Conservation (phyloP, 2,888 invertebrate species). For the Oscheius sp. region DNA sequence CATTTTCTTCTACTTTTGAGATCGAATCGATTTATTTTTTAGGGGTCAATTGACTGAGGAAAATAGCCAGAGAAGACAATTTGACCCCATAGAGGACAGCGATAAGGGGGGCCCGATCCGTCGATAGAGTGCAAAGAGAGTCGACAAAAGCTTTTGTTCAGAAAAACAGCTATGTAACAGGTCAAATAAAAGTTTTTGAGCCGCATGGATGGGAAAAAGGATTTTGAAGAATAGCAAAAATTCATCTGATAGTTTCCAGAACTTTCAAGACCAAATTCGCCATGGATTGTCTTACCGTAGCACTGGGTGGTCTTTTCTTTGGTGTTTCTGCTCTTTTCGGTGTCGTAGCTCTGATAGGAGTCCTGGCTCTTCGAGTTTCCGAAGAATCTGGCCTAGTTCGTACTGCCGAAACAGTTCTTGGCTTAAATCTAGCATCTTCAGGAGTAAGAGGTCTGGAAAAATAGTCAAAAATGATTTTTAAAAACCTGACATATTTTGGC, state of each 20-base stretch:
- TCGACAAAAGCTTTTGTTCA: no score
- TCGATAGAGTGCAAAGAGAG: no score
- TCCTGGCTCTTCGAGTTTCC: neutral
- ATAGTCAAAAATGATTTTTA: neutral
- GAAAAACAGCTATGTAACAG: no score
- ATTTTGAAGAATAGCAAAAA: no score
- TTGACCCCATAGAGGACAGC: no score
- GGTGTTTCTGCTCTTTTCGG: neutral
- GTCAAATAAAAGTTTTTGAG: no score
- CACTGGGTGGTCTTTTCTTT: neutral
- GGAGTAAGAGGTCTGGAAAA: slow-evolving; percentile 5
- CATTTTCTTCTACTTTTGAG: no score
- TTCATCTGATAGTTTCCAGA: no score
- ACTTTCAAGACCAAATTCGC: no score
- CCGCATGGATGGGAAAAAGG: no score
- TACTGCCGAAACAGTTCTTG: neutral
- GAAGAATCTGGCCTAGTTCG: neutral
- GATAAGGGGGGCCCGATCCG: no score
- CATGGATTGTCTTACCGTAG: neutral
- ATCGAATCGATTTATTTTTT: neutral
- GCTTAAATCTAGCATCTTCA: slow-evolving; percentile 2
- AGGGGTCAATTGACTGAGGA: neutral
- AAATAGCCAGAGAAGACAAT: no score
- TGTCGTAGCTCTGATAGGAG: neutral
- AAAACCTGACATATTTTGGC: slow-evolving; percentile 3